phyloP scores from a whole-genome alignment of 2,113 vertebrate genomes.

The Pionites leucogaster region DNA sequence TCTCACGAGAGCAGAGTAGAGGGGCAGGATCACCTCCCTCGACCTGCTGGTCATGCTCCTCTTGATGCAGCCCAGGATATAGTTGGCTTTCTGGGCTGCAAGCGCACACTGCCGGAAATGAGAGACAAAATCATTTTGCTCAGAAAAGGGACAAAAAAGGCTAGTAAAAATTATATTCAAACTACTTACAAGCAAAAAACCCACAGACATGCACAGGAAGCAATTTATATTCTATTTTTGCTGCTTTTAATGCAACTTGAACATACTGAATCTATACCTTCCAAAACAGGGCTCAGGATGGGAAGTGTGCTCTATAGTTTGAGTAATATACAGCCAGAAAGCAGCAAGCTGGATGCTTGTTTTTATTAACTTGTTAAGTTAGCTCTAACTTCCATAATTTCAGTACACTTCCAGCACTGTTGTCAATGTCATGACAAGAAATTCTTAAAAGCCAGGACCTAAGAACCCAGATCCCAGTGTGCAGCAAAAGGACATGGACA shows the following conservation, averaged over 20 bases:
- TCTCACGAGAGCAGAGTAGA: no score
- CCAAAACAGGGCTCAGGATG: accelerated
- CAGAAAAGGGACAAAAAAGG: not conserved
- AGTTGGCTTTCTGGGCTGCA: no score
- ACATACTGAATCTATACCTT: not conserved
- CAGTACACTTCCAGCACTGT: not conserved
- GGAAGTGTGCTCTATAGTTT: not conserved
- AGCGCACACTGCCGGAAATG: not conserved
- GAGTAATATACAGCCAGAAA: not conserved
- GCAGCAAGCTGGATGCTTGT: not conserved
- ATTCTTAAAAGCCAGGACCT: not conserved
- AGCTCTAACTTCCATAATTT: not conserved
- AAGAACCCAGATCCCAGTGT: not conserved
- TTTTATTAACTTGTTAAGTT: not conserved
- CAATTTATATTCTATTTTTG: not conserved
- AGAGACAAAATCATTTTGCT: not conserved
- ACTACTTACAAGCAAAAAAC: not conserved
- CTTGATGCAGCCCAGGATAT: no score
- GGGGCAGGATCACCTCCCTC: no score
- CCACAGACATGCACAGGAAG: not conserved
- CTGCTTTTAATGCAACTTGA: not conserved
- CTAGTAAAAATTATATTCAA: not conserved
- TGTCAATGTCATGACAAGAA: not conserved
- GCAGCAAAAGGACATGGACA: not conserved
- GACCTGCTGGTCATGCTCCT: no score